Conservation (phyloP, 2,888 invertebrate genomes). For the Strigamia crassipes region DNA sequence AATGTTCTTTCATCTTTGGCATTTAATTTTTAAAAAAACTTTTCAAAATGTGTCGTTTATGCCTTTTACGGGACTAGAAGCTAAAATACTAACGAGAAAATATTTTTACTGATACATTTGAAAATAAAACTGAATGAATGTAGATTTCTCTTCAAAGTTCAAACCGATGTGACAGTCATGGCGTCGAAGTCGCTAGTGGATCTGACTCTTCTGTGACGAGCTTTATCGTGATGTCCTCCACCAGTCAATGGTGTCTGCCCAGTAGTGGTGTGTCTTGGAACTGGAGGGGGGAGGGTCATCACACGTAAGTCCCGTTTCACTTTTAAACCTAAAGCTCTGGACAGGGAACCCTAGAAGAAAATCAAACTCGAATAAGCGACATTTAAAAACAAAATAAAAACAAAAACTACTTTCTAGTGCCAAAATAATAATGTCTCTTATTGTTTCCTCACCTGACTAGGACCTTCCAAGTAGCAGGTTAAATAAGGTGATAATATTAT, state of each 20-base stretch:
- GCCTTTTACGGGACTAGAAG: constrained; percentile 8
- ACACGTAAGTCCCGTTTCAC: constrained; percentile 53
- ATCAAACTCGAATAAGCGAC: constrained; percentile 6
- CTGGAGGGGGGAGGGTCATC: constrained; percentile 43
- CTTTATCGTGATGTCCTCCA: neutral
- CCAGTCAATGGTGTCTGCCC: neutral
- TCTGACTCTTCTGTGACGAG: constrained; percentile 68
- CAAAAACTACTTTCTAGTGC: constrained; percentile 48
- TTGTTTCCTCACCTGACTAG: constrained; percentile 56
- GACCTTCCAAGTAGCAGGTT: constrained; percentile 60
- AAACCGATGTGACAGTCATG: constrained; percentile 61
- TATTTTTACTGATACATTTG: neutral
- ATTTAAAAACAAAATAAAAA: neutral
- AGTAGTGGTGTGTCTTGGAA: constrained; percentile 33
- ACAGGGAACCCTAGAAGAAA: constrained; percentile 71
- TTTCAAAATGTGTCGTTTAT: neutral
- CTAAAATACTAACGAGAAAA: neutral
- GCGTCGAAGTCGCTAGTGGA: constrained; percentile 77
- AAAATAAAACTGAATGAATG: neutral
- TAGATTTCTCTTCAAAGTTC: constrained; percentile 48
- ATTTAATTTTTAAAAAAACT: neutral
- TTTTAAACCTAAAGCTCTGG: constrained; percentile 70
- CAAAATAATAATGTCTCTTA: neutral
- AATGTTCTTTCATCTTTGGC: neutral
- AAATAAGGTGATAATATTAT: constrained; percentile 45